Percentiles rank a stretch among this genome's conserved stretches.
Conservation (phyloP, 2,113 vertebrate genomes). For the Ahaetulla prasina region DNA sequence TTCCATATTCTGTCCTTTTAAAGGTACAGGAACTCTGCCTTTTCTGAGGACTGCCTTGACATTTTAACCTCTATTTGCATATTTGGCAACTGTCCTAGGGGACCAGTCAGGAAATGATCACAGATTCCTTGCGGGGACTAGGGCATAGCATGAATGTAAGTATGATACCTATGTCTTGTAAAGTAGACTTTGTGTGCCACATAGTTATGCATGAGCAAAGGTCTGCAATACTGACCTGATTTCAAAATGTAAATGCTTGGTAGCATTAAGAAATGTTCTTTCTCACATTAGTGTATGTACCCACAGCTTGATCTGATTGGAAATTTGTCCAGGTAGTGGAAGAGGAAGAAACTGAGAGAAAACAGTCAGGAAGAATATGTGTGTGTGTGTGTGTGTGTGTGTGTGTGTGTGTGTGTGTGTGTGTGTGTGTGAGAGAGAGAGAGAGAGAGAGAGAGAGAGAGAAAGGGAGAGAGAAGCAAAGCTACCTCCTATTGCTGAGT, state of each 20-base stretch:
- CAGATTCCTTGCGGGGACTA: background rate
- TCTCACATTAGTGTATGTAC: background rate
- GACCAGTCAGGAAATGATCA: background rate
- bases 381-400: background rate
- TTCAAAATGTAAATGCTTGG: background rate
- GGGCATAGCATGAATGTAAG: background rate
- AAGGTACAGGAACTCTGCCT: background rate
- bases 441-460: background rate
- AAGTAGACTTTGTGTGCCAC: background rate
- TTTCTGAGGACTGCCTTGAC: background rate
- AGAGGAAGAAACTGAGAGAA: background rate
- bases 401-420: background rate
- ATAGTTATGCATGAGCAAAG: background rate
- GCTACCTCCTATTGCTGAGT: background rate
- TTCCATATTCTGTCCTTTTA: background rate
- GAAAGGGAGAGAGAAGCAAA: background rate
- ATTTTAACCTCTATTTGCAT: background rate
- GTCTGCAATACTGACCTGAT: background rate
- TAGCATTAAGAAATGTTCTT: background rate
- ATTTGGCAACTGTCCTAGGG: background rate
- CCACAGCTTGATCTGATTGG: background rate
- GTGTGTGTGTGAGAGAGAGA: background rate
- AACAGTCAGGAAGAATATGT: background rate
- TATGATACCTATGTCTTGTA: background rate
- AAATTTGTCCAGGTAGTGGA: slow-evolving; percentile 11